These are phyloP conservation scores for Eristalis pertinax DNA, from an alignment of 2,888 invertebrate species.

Conservation along the genomic window DNA sequence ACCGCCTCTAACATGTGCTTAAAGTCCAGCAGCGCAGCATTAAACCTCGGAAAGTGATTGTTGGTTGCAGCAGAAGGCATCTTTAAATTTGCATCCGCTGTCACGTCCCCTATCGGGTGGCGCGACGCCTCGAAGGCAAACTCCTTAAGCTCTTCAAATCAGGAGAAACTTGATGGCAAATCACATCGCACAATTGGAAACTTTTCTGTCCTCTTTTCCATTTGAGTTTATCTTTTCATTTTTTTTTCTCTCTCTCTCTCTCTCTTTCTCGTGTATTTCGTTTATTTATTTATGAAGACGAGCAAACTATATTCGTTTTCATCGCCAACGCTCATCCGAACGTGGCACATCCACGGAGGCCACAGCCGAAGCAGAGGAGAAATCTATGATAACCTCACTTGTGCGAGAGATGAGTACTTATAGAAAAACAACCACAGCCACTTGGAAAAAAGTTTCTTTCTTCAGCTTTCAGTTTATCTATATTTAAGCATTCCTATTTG, in stretches of 20 bases:
- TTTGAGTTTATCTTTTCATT: constrained; percentile 3
- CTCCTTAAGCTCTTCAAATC: constrained; percentile 44
- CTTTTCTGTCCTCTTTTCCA: constrained; percentile 46
- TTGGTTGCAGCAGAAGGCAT: constrained; percentile 30
- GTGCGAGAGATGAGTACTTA: constrained; percentile 14
- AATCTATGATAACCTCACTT: constrained; percentile 51
- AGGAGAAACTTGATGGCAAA: constrained; percentile 61
- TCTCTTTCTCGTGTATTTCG: no score
- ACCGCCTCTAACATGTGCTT: no score
- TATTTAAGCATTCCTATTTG: constrained; percentile 21
- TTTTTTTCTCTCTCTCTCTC: background rate
- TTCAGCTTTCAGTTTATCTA: background rate
- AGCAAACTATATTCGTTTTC: constrained; percentile 31
- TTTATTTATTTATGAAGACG: constrained; percentile 3
- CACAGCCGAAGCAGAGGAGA: constrained; percentile 2
- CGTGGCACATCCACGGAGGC: constrained; percentile 43
- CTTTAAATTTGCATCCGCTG: constrained; percentile 55
- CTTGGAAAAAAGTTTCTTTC: constrained; percentile 19
- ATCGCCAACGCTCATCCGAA: constrained; percentile 48
- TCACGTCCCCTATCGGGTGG: constrained; percentile 1
- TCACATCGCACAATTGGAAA: constrained; percentile 63
- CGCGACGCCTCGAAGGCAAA: constrained; percentile 10
- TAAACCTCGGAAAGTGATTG: background rate
- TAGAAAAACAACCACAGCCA: constrained; percentile 7
- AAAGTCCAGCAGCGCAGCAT: no score